Evolutionary conservation across 1,140 invertebrate genomes (phyloP).

Genomic region (Drosophila sp.): DNA sequence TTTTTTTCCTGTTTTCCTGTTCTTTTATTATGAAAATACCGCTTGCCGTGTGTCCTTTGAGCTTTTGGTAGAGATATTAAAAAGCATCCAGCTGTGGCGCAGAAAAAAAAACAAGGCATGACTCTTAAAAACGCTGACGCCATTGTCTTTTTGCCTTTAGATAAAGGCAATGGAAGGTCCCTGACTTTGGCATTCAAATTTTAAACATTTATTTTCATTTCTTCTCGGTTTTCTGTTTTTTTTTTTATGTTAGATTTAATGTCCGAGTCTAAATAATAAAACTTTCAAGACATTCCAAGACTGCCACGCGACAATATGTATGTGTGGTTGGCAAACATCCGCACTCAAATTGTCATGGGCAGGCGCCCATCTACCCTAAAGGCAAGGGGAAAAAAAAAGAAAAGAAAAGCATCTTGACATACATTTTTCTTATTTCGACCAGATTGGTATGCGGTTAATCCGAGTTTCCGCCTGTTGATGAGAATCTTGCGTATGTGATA

Average conservation of each 20-base stretch:
- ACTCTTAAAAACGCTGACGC: constrained; percentile 10
- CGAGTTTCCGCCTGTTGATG: constrained; percentile 10
- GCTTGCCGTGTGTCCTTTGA: constrained; percentile 8
- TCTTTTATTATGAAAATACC: constrained; percentile 1
- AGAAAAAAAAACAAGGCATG: neutral
- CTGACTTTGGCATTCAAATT: constrained; percentile 8
- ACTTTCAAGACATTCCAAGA: constrained; percentile 8
- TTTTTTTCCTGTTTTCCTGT: neutral
- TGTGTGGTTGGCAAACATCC: constrained; percentile 7
- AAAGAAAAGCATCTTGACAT: neutral
- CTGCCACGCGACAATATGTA: constrained; percentile 8
- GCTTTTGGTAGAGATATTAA: neutral
- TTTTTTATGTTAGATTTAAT: constrained; percentile 8
- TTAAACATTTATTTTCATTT: constrained; percentile 9
- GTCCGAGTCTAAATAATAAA: constrained; percentile 8
- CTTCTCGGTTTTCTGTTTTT: neutral
- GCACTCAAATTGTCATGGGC: neutral
- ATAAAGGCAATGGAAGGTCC: neutral
- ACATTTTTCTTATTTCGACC: constrained; percentile 8
- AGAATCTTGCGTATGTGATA: neutral
- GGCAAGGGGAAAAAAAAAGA: neutral
- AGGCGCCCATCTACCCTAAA: neutral
- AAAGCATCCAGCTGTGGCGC: constrained; percentile 2
- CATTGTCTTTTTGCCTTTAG: constrained; percentile 1
- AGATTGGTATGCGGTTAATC: constrained; percentile 13